Evolutionary conservation across 2,888 invertebrate genomes (phyloP), one percentile per base, ranked within the genome.

Genomic region (Drosophila pegasa): DNA sequence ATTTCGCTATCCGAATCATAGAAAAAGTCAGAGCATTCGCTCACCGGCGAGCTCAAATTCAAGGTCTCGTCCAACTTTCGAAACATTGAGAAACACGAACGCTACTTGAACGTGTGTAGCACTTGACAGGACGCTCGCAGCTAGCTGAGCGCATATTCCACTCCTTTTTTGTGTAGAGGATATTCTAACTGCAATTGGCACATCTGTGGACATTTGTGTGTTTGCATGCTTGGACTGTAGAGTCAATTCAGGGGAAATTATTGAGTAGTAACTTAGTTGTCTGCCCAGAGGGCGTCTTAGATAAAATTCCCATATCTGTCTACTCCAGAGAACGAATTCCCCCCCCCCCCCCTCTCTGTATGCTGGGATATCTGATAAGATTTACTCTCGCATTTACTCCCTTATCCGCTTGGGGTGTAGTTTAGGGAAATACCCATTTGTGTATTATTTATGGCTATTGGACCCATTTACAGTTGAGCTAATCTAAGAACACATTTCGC

Each of bases 401-500:
- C 3, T 14, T 8, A 41, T 41, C 14, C 1, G 2, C 7, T 20
- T 20, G 5, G 8, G 25, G 22, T 57, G 14, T 31, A 31, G n/a
- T 14, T 16, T n/a, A 7, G 43, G 45, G 27, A 29, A 45, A 29
- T 29, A 16, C 45, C 27, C 45, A 18, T 18, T 18, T 27, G 25
- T 43, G 6, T 16, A 2, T 18, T 18, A 29, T 45, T 45, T 45
- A 45, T 45, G 10, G 16, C 7, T 45, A 2, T 43, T 38, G 16
- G 4, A 45, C 33, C 20, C 14, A 9, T 38, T 27, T 62, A 33
- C 25, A n/a, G 38, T 12, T 31, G 27, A 48, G 56, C 59, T 57
- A 54, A 75, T 75, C 62, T 61, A 35, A 22, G 6, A 40, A 35
- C n/a, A 16, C 6, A 12, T 12, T 45, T 45, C 27, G 52, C 45